Base-by-base conservation (phyloP, 2,113 vertebrate genomes). In the Podarcis muralis region DNA sequence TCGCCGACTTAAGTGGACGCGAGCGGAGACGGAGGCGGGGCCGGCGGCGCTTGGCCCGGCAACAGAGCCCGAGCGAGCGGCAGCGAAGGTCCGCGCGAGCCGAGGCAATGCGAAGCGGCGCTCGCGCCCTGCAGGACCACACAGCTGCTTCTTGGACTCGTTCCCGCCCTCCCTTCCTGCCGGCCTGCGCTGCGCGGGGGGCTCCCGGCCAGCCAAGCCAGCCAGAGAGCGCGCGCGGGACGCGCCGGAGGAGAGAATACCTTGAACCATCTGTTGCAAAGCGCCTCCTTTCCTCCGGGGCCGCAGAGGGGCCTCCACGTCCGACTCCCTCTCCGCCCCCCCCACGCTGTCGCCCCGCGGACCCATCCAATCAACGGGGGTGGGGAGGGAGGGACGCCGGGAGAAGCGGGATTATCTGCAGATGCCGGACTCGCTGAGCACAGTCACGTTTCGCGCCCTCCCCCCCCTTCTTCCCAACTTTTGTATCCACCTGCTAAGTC, bases 251-350 rank as follows among this genome's bases (percentile, higher is more conserved):
- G 23, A 53, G 48, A 53, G 84, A 83, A 81, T 93, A 93, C 90
- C 93, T 92, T 48, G 59, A 94, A 93, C 95, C 97, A 97, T 97
- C 97, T 97, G 97, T 96, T 97, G 96, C 95, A 92, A 96, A 93
- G 94, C 95, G 88, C 96, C 96, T 96, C 95, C 92, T 93, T 85
- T 83, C 32, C 84, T 81, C 75, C 25, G 37, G 90, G 88, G 85
- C 59, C 76, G 62, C 85, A 85, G 30, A 35, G 43, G 81, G 83
- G 37, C 90, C 27, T 62, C 86, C 83, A 1, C 48, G 43, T 48
- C 20, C 87, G 81, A 87, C 15, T 74, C 35, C 4, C 32, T 66
- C 69, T 48, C 74, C 90, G 48, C 48, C 48, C 48, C 48, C 48
- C 48, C 48, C 48, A 11, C 48, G 48, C 48, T 11, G 48, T 53